Evolutionary conservation across 2,797 vertebrate genomes (phyloP), one percentile per base, ranked within the genome.

Genomic region (Acropternis orthonyx): DNA sequence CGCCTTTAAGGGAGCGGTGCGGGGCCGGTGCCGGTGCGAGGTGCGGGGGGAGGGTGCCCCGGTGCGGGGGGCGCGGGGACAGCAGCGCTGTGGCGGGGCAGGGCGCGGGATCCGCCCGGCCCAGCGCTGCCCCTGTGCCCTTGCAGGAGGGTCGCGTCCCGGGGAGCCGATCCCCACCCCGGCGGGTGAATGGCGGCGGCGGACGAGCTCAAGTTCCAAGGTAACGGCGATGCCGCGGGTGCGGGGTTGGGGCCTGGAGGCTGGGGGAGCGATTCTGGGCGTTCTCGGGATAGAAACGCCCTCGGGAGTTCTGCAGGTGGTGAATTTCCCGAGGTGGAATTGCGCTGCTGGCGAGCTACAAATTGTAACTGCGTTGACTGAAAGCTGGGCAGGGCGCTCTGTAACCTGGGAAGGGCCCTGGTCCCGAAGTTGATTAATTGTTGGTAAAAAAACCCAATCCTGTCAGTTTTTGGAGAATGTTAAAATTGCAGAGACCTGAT

Each of bases 141-240:
- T 62, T 41, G 4, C 65, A 39, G 69, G 39, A 54, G 85, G 65
- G 74, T 41, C 14, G 66, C 18, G 88, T 76, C 85, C 73, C 41
- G 56, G 27, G 44, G 67, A 34, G 18, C 88, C 24, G 71, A 20
- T 37, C 78, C 76, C 62, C 63, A 5, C 13, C 62, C 72, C 16
- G 17, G 71, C 89, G 95, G 90, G 78, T 87, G 94, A 97, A 99
- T 99, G 99, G 99, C 98, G 96, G 77, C 98, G 17, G 97, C 93
- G 39, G 98, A 99, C 96, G 98, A 98, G 39, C 98, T 99, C 93
- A 97, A 98, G 22, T 99, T 99, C 93, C 98, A 98, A 97, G 49
- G 49, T 51, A 15, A 51, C 10, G 41, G 13, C 41, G 39, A 14
- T 39, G n/a, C n/a, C n/a, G n/a, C n/a, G n/a, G 27, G 3, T 21